Conservation (phyloP, 2,888 invertebrate genomes). For the Chirona hameri region DNA sequence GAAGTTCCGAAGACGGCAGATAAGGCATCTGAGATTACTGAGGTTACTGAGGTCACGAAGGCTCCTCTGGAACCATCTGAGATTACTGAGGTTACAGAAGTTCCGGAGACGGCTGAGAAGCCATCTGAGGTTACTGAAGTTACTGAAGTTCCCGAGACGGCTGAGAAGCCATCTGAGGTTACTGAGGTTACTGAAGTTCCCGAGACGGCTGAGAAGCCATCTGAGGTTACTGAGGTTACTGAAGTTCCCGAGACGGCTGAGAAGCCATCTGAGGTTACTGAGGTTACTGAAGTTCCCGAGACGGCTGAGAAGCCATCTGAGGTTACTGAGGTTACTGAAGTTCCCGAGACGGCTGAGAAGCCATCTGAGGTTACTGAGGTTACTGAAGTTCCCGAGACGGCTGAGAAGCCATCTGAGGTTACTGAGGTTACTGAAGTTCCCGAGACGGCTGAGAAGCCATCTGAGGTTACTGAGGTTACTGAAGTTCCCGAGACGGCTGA, state of each 20-base stretch:
- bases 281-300: too few species aligned
- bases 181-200: not conserved
- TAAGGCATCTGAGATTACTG: too few species aligned
- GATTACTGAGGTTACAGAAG: too few species aligned
- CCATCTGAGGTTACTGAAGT: not conserved
- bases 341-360: too few species aligned
- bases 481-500: not conserved
- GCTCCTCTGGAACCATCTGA: too few species aligned
- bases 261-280: not conserved
- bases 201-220: not conserved
- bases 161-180: too few species aligned
- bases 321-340: too few species aligned
- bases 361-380: not conserved
- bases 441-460: not conserved
- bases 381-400: not conserved
- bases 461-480: too few species aligned
- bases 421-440: not conserved
- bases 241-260: not conserved
- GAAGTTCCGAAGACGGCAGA: not conserved
- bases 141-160: not conserved
- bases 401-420: not conserved
- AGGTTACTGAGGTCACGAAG: too few species aligned
- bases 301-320: not conserved
- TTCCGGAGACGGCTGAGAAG: too few species aligned
- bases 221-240: not conserved